These are phyloP conservation scores for Colletes collaris DNA, from an alignment of 2,888 invertebrate species.

Conservation along the genomic window DNA sequence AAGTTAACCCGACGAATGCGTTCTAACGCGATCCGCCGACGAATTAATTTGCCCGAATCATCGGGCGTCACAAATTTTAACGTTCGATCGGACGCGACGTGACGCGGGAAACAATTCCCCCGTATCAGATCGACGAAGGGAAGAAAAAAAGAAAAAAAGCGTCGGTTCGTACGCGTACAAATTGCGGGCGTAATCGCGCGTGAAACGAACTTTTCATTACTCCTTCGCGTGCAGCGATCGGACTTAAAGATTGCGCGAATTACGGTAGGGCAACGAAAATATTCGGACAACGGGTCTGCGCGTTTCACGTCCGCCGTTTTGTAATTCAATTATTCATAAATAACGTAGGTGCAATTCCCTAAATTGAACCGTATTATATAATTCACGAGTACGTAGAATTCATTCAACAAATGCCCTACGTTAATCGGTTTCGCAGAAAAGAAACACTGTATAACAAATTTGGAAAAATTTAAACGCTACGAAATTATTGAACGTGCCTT, in stretches of 20 bases:
- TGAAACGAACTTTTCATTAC: constrained; percentile 34
- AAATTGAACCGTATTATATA: no score
- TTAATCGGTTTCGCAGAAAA: no score
- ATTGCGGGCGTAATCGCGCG: constrained; percentile 23
- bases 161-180: constrained; percentile 7
- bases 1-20: constrained; percentile 25
- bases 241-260: constrained; percentile 14
- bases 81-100: neutral
- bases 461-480: no score
- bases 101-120: constrained; percentile 6
- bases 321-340: no score
- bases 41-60: constrained; percentile 41
- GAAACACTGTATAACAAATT: no score
- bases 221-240: constrained; percentile 25
- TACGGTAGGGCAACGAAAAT: constrained; percentile 16
- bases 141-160: neutral
- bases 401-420: no score
- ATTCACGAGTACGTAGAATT: no score
- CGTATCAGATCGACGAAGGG: constrained; percentile 6
- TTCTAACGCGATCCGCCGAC: constrained; percentile 13
- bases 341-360: no score
- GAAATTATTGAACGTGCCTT: no score
- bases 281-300: neutral
- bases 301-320: no score
- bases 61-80: constrained; percentile 1